Base-by-base conservation (phyloP, 1,140 invertebrate genomes). In the Tetramorium parvispinum region DNA sequence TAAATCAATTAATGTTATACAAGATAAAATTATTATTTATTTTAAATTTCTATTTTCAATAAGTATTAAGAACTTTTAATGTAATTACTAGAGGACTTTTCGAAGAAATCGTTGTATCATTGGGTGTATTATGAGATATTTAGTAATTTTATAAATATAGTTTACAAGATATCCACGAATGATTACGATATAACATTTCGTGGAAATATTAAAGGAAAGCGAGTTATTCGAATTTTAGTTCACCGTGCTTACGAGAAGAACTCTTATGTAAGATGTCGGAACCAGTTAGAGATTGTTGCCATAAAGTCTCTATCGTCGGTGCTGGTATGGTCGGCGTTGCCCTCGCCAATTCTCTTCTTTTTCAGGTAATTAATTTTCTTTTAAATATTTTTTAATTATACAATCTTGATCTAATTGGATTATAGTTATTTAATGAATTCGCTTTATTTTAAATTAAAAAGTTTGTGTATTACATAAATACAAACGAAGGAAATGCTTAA, bases 251-350 rank as follows among this genome's bases (percentile, higher is more conserved):
- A 21, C 89, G 91, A 5, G 89, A 93, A 55, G 92, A 94, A 40
- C 88, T 95, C 21, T 68, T 95, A 27, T 94, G 94, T 83, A 90
- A 93, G 71, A 86, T 93, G 1, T 68, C 89, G 3, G 92, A 94
- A 11, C 90, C 93, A 6, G 87, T 92, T 3, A 88, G 81, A 53
- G 93, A 94, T 27, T 92, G 93, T 21, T 85, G 92, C 61, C 91
- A 92, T 86, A 97, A 97, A 93, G 95, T 97, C 32, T 95, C 96
- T 4, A 92, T 97, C 61, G 96, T 97, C 13, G 96, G 96, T 16
- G 95, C 96, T 43, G 96, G 96, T 40, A 96, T 96, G 93, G 96
- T 97, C 75, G 96, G 96, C 57, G 96, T 97, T 94, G 95, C 96
- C 7, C 94, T 95, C 88, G 96, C 95, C 21, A 96, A 96, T 88